Percentiles rank a stretch among this genome's conserved stretches.
phyloP scores from a whole-genome alignment of 2,888 invertebrate species.

The Anarsia innoxiella region DNA sequence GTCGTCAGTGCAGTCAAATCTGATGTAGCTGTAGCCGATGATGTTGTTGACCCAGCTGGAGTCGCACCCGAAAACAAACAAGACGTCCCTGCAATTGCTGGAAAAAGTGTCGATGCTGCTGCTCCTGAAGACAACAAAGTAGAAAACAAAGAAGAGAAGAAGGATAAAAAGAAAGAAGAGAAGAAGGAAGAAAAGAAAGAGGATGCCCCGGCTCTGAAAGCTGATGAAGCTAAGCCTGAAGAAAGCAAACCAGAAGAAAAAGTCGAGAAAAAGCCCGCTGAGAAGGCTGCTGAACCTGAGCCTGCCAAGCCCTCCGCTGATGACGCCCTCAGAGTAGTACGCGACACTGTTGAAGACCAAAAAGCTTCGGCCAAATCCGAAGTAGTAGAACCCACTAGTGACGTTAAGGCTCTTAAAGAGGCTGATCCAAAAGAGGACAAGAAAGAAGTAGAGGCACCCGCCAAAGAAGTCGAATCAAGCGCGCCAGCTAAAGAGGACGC shows the following conservation, averaged over 20 bases:
- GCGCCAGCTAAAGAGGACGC: conserved; percentile 10
- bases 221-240: conserved; percentile 20
- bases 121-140: conserved; percentile 28
- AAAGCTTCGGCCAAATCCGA: conserved; percentile 23
- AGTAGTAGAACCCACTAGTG: conserved; percentile 15
- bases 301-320: conserved; percentile 24
- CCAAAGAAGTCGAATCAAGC: conserved; percentile 17
- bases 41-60: conserved; percentile 40
- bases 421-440: conserved; percentile 14
- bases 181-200: conserved; percentile 21
- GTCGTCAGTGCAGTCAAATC: conserved; percentile 45
- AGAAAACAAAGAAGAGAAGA: conserved; percentile 27
- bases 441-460: conserved; percentile 6
- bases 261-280: conserved; percentile 15
- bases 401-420: conserved; percentile 9
- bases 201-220: conserved; percentile 20
- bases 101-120: conserved; percentile 49
- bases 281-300: conserved; percentile 17
- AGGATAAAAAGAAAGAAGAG: conserved; percentile 18
- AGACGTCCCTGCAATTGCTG: conserved; percentile 41
- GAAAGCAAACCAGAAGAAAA: conserved; percentile 25
- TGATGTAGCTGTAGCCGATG: conserved; percentile 50
- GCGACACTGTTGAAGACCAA: conserved; percentile 53
- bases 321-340: conserved; percentile 47
- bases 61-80: conserved; percentile 50